These are phyloP conservation scores for Barnardius zonarius DNA, from an alignment of 2,113 vertebrate genomes.

Conservation along the genomic window DNA sequence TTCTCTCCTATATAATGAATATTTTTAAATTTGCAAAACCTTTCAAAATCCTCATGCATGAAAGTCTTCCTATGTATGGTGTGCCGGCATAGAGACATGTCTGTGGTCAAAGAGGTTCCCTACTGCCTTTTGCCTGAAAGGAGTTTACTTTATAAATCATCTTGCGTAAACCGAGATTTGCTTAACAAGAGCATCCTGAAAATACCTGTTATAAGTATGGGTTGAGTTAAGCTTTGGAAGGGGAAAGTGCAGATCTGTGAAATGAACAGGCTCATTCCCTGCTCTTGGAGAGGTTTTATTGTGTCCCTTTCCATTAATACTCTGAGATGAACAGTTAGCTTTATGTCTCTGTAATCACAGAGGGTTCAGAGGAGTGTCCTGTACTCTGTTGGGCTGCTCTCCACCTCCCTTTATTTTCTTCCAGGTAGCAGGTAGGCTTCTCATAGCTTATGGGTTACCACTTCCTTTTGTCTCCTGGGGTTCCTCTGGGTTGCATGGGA, in stretches of 20 bases:
- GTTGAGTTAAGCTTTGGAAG: neutral
- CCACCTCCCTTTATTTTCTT: neutral
- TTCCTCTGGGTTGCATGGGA: neutral
- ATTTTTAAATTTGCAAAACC: neutral
- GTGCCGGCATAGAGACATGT: accelerated
- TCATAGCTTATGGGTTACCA: neutral
- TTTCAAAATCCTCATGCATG: neutral
- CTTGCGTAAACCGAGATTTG: neutral
- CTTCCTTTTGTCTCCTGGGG: neutral
- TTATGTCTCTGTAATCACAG: neutral
- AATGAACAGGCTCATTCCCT: neutral
- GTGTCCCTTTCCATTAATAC: neutral
- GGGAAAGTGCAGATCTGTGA: neutral
- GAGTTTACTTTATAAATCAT: neutral
- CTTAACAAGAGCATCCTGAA: neutral
- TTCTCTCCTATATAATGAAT: neutral
- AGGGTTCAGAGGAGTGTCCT: neutral
- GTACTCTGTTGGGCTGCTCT: neutral
- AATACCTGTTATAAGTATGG: neutral
- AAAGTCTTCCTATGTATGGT: neutral
- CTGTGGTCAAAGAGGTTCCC: neutral
- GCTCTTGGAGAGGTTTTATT: neutral
- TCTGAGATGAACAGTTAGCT: neutral
- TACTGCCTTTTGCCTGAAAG: neutral
- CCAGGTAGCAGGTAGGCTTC: neutral